Percentiles rank a stretch among this genome's conserved stretches.
These are phyloP conservation scores for Vidua chalybeata DNA, from an alignment of 2,113 vertebrate genomes.

Conservation along the genomic window DNA sequence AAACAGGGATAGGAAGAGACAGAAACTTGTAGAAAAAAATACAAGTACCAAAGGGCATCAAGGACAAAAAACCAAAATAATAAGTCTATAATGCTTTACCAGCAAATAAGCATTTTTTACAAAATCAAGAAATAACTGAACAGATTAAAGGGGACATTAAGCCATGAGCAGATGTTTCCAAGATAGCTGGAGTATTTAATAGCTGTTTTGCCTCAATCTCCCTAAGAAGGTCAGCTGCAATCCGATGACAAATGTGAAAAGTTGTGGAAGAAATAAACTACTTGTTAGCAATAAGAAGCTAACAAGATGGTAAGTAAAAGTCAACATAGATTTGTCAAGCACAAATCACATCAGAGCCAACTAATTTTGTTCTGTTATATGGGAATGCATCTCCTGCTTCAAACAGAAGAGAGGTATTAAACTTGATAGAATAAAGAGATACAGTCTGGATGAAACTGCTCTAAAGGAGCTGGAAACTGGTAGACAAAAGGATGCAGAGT, in stretches of 20 bases:
- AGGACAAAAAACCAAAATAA: neutral
- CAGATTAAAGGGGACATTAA: neutral
- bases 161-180: neutral
- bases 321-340: neutral
- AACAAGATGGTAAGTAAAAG: neutral
- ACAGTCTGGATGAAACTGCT: neutral
- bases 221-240: neutral
- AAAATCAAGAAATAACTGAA: neutral
- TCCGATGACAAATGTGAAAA: neutral
- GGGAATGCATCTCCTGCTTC: neutral
- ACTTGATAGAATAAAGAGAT: neutral
- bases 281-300: conserved; percentile 3
- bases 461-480: neutral
- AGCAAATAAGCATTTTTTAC: neutral
- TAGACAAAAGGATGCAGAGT: neutral
- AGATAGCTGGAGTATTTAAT: neutral
- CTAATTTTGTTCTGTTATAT: neutral
- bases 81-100: neutral
- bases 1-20: neutral
- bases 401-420: neutral
- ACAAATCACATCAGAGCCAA: neutral
- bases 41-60: neutral
- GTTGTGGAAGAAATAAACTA: neutral
- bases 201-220: neutral
- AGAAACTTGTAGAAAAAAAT: neutral